Evolutionary conservation across 1,140 invertebrate species (phyloP), one percentile per base, ranked within the genome.

Genomic region (Caenorhabditis latens): DNA sequence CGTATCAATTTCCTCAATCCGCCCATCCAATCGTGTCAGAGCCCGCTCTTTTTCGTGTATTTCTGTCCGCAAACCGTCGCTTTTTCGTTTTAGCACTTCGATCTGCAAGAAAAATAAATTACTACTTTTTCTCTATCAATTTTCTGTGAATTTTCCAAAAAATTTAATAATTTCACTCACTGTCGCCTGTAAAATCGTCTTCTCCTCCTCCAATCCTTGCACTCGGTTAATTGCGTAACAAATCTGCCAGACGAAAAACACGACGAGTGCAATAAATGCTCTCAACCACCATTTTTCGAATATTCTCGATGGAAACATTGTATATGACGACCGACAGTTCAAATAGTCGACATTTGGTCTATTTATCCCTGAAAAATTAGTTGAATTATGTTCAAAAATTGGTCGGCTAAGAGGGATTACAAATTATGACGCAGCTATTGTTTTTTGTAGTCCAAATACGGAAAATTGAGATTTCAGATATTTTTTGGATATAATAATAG

Each of bases 201-300:
- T 75, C 14, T 86, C 86, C n/a, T 83, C 79, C 24, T 86, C 65
- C 4, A 86, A 63, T 16, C 43, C 40, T 48, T 86, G 61, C 4
- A 86, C 86, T n/a, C 43, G 48, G 32, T 53, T 55, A 65, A 86
- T 79, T 63, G 86, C 57, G 32, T 79, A 79, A 65, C 40, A 83
- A 58, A 86, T 46, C 55, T 86, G 86, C 55, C 67, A 83, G n/a
- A 86, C 9, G 79, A 86, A 86, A 42, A 86, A 86, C 4, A 86
- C 9, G 4, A 83, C 50, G n/a, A 86, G 43, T 5, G 86, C 86
- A 42, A 75, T 40, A 24, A 86, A 83, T 16, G 86, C 86, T 9
- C 79, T 48, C n/a, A 86, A 48, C 86, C 86, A 86, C 86, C 86
- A 86, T 86, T 84, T 53, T 50, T 86, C 75, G 32, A 83, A n/a